These are phyloP conservation scores for Troglohyphantes excavatus DNA, from an alignment of 2,888 invertebrate species.

Conservation along the genomic window DNA sequence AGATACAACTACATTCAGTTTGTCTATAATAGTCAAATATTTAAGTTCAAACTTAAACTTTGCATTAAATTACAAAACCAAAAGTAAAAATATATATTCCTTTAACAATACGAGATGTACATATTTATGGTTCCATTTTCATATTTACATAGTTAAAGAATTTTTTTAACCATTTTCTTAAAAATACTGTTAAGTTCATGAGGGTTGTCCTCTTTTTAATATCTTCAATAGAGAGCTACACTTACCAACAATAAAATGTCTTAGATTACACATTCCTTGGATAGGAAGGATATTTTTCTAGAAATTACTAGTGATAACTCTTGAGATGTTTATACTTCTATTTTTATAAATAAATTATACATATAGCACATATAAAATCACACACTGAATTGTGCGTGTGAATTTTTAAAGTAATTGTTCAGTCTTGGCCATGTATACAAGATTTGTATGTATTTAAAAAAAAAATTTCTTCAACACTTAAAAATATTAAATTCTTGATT, in stretches of 20 bases:
- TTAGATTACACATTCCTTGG: background rate
- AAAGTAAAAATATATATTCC: background rate
- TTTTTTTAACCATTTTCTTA: constrained; percentile 1
- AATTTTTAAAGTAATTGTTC: no score
- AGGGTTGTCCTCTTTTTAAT: background rate
- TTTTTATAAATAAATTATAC: no score
- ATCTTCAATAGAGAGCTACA: constrained; percentile 10
- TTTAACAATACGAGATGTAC: background rate
- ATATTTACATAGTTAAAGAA: constrained; percentile 14
- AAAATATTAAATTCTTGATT: no score
- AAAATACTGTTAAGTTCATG: constrained; percentile 22
- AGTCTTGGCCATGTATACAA: no score
- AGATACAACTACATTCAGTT: background rate
- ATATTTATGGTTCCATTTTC: background rate
- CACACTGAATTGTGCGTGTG: no score
- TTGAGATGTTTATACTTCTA: no score
- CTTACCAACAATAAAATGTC: background rate
- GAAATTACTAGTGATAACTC: no score
- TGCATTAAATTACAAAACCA: background rate
- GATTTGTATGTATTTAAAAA: no score
- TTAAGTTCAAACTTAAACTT: background rate
- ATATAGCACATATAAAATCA: no score
- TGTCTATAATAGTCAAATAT: background rate
- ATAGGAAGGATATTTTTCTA: background rate
- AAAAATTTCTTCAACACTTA: no score